Base-by-base conservation (phyloP, 53 echinoderm and acorn worm species). In the Temnopleurus reevesii region DNA sequence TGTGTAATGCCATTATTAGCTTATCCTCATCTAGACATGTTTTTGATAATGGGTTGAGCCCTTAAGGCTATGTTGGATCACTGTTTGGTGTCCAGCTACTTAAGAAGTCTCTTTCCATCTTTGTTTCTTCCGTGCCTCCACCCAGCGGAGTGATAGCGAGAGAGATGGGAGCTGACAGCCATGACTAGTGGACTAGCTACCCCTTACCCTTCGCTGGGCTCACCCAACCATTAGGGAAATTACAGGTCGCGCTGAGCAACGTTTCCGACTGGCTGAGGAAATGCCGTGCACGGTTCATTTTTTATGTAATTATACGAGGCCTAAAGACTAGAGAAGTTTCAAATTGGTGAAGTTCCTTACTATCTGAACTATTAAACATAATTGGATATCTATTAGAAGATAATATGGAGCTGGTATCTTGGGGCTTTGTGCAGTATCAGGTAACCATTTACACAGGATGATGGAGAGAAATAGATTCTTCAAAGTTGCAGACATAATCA, bases 181-280 rank as follows among this genome's bases (percentile, higher is more conserved):
- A 24, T 41, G 8, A 60, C 59, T 44, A 27, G 59, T 31, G 85
- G 85, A 44, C 85, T 36, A 26, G 59, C 26, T 36, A 44, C 25
- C 36, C 60, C 60, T 45, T 60, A 85, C 85, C 85, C 85, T 44
- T 21, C 15, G 61, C 85, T 60, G 24, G 19, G 15, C 85, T 43
- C 85, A n/a, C 31, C 46, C 27, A 5, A 60, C 85, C 85, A 85
- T 85, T 60, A 85, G 85, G 85, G 85, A 85, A 85, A 85, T 85
- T 85, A 60, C 85, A 29, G 79, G 21, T 9, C 33, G 63, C 30
- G 63, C 30, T 31, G 63, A 4, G 63, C 38, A 5, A 41, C 19
- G 43, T 71, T 41, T 71, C 71, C 10, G 19, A n/a, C n/a, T n/a
- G n/a, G n/a, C n/a, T n/a, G n/a, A 41, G 71, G 41, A n/a, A 71